Evolutionary conservation across 2,888 invertebrate species (phyloP), one percentile per base, ranked within the genome.

Genomic region (Troides oblongomaculatus): DNA sequence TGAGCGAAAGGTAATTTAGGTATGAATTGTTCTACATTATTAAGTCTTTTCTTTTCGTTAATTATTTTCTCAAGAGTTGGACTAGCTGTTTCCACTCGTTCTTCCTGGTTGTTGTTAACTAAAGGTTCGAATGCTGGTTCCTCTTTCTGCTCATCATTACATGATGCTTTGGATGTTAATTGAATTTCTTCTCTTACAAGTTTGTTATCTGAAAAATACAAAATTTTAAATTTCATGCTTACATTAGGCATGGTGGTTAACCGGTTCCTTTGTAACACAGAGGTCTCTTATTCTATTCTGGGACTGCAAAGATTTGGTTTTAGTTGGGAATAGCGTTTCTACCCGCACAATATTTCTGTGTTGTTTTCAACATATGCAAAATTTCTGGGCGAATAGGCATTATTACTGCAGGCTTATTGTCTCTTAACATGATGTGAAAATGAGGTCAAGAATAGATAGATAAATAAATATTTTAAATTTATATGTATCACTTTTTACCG

Each of bases 1-100:
- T 85, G 84, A 2, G 87, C 86, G 70, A 84, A 87, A 0, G 89
- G 90, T 61, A 91, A 73, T 62, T 83, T 83, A 5, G 83, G 74
- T 71, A 78, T 78, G 2, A 72, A 66, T 6, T 71, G 71, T 39
- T 73, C 64, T 66, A 59, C 14, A 53, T 73, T 68, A 62, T 66
- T 68, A 62, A 59, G 66, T n/a, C 58, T 60, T 64, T 72, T 70
- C 23, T 68, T 73, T 69, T 72, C 67, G 56, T 57, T 61, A 50
- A 57, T 59, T 14, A 62, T 39, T 67, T 72, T 65, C 21, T 72
- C 73, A 8, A 25, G 18, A n/a, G 50, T 8, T 1, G 39, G 53
- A n/a, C 39, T 60, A 12, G 58, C 2, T 0, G 57, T 57, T 8
- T 69, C 73, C 53, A 68, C 68, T 21, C 30, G 21, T 21, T 66